Conservation (phyloP, 1,140 invertebrate genomes). For the Caenorhabditis latens region DNA sequence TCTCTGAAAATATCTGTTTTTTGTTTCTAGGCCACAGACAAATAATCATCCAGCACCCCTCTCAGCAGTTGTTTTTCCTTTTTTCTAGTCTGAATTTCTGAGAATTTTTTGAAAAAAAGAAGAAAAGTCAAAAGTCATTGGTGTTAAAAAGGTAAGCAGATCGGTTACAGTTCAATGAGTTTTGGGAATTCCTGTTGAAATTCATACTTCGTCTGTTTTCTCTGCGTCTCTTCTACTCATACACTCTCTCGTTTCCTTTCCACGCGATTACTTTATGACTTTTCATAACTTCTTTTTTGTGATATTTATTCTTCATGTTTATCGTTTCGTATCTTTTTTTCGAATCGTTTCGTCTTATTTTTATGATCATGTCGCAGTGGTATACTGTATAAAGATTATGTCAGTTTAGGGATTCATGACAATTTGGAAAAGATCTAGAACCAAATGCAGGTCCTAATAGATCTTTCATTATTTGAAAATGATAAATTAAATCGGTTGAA, state of each 20-base stretch:
- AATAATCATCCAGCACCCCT: background rate
- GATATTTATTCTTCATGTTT: background rate
- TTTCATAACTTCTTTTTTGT: background rate
- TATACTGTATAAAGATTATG: too few relatives aligned
- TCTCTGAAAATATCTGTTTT: constrained; percentile 18
- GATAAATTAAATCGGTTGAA: too few relatives aligned
- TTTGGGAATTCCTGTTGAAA: constrained; percentile 41
- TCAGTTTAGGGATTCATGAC: too few relatives aligned
- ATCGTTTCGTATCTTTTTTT: background rate
- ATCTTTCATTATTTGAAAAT: too few relatives aligned
- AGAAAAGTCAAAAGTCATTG: background rate
- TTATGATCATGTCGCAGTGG: too few relatives aligned
- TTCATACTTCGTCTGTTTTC: background rate
- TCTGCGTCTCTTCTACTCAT: constrained; percentile 8
- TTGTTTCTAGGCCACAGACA: background rate
- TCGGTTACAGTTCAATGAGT: constrained; percentile 42
- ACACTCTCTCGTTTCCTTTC: constrained; percentile 25
- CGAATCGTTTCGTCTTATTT: too few relatives aligned
- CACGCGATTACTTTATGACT: constrained; percentile 39
- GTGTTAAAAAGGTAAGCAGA: constrained; percentile 50
- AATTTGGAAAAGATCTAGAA: too few relatives aligned
- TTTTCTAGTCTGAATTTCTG: background rate
- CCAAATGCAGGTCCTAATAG: too few relatives aligned
- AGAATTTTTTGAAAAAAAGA: background rate
- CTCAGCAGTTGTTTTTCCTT: background rate